A percentile compares a stretch with the other conserved stretches of the same genome.
Evolutionary conservation across 1,140 invertebrate species (phyloP).

Genomic region (Choristoneura fumiferana): DNA sequence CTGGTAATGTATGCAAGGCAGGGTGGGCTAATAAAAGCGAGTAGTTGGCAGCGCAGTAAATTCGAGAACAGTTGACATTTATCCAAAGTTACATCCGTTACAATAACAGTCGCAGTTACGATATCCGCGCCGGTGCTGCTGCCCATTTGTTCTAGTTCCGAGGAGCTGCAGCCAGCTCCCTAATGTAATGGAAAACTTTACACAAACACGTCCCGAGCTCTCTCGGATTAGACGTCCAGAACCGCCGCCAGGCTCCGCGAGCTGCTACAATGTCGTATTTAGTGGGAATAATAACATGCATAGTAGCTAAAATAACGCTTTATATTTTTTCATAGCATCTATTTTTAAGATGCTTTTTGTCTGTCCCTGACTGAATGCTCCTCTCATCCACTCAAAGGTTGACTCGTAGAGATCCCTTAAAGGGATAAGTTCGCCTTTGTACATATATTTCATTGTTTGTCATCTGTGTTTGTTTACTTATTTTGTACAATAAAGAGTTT

Average conservation of each 20-base stretch:
- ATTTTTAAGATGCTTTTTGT: too few species aligned
- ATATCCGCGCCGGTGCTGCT: slow-evolving; percentile 50
- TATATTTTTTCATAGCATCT: too few species aligned
- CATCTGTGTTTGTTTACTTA: too few species aligned
- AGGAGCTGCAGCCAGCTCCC: slow-evolving; percentile 32
- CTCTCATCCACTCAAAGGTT: too few species aligned
- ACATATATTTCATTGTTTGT: too few species aligned
- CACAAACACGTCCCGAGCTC: slow-evolving; percentile 44
- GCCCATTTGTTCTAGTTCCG: slow-evolving; percentile 62
- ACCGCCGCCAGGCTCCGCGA: slow-evolving; percentile 19
- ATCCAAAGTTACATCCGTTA: slow-evolving; percentile 71
- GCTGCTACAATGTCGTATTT: not conserved
- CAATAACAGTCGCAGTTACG: slow-evolving; percentile 65
- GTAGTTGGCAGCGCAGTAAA: slow-evolving; percentile 48
- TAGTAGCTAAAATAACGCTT: too few species aligned
- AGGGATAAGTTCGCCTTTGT: too few species aligned
- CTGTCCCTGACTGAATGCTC: too few species aligned
- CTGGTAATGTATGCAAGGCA: slow-evolving; percentile 62
- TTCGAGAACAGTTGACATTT: slow-evolving; percentile 65
- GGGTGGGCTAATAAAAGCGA: slow-evolving; percentile 62
- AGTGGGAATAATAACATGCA: too few species aligned
- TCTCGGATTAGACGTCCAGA: slow-evolving; percentile 42
- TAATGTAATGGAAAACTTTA: slow-evolving; percentile 63
- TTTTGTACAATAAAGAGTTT: too few species aligned
- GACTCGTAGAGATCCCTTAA: too few species aligned